A percentile compares a stretch with the other conserved stretches of the same genome.
phyloP scores from a whole-genome alignment of 2,113 vertebrate species.

The Catharus fuscescens region DNA sequence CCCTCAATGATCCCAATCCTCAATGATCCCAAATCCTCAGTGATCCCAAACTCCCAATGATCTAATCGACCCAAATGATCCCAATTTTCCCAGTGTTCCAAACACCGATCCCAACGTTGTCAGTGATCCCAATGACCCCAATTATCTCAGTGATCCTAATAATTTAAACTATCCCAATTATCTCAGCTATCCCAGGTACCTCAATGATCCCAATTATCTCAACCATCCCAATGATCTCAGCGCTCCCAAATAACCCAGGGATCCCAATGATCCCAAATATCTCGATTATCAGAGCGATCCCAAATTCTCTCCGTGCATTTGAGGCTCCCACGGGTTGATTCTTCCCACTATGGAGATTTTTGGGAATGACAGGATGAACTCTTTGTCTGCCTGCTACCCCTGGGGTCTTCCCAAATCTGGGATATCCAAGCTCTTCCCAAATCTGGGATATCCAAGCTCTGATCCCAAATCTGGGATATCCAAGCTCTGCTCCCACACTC shows the following conservation, averaged over 20 bases:
- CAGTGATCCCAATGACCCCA: fast-evolving
- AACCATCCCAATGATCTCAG: neutral
- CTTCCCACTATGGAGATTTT: neutral
- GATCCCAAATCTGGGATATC: neutral
- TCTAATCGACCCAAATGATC: fast-evolving
- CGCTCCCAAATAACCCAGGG: fast-evolving
- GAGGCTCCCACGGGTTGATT: fast-evolving
- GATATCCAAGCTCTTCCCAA: neutral
- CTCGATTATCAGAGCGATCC: fast-evolving
- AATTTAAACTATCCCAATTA: neutral
- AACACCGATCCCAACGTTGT: fast-evolving
- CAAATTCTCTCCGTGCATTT: fast-evolving
- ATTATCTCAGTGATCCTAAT: fast-evolving
- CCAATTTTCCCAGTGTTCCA: fast-evolving
- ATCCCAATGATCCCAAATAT: neutral
- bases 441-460: neutral
- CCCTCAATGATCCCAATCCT: no score
- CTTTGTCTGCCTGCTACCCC: no score
- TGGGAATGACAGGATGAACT: fast-evolving
- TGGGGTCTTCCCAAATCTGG: neutral
- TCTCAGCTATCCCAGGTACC: fast-evolving
- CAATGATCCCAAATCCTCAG: no score
- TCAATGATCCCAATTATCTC: neutral
- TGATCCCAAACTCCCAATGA: neutral
- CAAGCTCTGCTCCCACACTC: no score